Conservation (phyloP, 2,113 vertebrate species). For the Danionella cerebrum region DNA sequence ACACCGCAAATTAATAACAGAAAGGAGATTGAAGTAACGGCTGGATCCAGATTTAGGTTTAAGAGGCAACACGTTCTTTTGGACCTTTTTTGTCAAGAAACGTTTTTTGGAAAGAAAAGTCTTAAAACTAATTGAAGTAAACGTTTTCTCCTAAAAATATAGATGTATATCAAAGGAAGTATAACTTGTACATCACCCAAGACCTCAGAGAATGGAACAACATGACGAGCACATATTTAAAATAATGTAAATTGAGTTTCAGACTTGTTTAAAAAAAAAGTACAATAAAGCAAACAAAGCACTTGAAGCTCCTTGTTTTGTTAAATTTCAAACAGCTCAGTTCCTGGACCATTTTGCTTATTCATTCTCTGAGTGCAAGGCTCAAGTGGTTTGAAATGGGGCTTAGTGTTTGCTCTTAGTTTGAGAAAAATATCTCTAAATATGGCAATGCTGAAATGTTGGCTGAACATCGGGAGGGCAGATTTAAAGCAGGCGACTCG, state of each 20-base stretch:
- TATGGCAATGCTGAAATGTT: not conserved
- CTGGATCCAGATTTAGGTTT: not conserved
- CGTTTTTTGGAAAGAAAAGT: too few species aligned
- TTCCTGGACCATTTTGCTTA: not conserved
- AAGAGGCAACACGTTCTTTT: too few species aligned
- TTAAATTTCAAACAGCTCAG: not conserved
- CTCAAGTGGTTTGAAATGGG: not conserved
- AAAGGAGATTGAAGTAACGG: not conserved
- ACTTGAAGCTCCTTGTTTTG: not conserved
- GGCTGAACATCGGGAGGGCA: not conserved
- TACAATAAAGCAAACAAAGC: not conserved
- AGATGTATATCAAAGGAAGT: too few species aligned
- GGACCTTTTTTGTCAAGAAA: too few species aligned
- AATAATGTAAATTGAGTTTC: too few species aligned
- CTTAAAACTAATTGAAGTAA: too few species aligned
- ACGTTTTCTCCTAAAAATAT: too few species aligned
- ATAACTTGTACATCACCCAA: too few species aligned
- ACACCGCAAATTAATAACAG: too few species aligned
- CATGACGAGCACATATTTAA: too few species aligned
- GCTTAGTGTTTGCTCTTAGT: not conserved
- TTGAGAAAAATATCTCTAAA: not conserved
- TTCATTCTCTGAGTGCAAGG: not conserved
- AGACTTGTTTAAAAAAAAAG: too few species aligned
- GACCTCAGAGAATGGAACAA: too few species aligned
- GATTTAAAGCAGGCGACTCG: slow-evolving; percentile 17